Evolutionary conservation across 2,113 vertebrate genomes (phyloP).

Genomic region (Gallinago undulata): DNA sequence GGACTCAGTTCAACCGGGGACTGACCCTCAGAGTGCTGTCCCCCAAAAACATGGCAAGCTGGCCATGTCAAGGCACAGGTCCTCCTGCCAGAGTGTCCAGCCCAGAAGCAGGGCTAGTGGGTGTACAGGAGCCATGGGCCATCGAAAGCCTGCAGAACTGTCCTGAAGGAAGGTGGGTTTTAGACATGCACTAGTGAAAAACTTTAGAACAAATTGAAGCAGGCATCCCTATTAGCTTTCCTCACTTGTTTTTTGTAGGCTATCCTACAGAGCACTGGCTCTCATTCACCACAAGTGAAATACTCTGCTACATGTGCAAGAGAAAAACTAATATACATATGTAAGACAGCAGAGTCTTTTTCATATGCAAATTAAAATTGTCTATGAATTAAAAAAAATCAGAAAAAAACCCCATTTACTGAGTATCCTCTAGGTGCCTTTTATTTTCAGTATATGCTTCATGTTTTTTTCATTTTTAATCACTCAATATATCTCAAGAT

Average conservation of each 20-base stretch:
- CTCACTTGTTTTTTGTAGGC: neutral
- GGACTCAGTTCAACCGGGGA: accelerated
- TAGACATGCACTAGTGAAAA: neutral
- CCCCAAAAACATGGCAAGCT: accelerated
- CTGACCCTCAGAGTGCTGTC: accelerated
- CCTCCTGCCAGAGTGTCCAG: neutral
- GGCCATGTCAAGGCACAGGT: neutral
- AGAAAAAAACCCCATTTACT: neutral
- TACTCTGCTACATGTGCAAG: neutral
- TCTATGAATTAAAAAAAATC: neutral
- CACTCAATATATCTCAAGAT: neutral
- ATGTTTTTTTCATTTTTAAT: neutral
- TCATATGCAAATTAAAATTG: neutral
- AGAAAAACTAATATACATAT: neutral
- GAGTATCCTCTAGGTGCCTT: neutral
- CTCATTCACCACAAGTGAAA: neutral
- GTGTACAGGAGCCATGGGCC: accelerated
- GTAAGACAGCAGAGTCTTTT: neutral
- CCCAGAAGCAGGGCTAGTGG: neutral
- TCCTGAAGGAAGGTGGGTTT: neutral
- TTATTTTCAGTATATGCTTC: neutral
- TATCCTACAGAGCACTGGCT: accelerated
- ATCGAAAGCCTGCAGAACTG: neutral
- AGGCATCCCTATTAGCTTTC: neutral
- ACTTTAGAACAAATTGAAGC: neutral